Base-by-base conservation (phyloP, 1,140 invertebrate genomes). In the Zaprionus davidi region DNA sequence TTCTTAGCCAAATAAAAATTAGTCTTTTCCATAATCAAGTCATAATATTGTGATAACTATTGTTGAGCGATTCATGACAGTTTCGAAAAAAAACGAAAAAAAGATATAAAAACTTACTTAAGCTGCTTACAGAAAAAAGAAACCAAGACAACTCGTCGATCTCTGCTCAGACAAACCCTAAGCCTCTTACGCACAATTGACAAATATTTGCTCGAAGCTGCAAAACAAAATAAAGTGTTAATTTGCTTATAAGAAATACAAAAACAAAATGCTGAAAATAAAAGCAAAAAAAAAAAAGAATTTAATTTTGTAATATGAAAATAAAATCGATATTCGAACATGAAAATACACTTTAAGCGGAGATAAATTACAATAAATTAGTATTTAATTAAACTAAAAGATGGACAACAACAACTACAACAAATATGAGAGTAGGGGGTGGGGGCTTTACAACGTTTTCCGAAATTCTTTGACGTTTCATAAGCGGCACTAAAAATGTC, bases 11-110 rank as follows among this genome's bases (percentile, higher is more conserved):
- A 67, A 84, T 90, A 85, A 90, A 90, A 90, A 90, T 90, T 85
- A 79, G 85, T 90, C 72, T 90, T 90, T 90, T 72, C 72, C 85
- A 90, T 90, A 90, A 90, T 90, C 85, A 90, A 90, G 85, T 90
- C 85, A 90, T 90, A 90, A 90, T 80, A 90, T 90, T 90, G 79
- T 85, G 85, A 85, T 82, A 81, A 79, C 69, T 77, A 70, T 86
- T 79, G 76, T 79, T 53, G 28, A 55, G 31, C 46, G 34, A 70
- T 62, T 26, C 46, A 63, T 41, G 38, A 34, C 31, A 62, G 53
- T 26, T 38, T 28, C 31, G 3, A 17, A 17, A 55, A 13, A 13
- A 41, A 56, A 56, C 17, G 20, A 38, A 31, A 56, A 22, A 70
- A 57, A 73, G 70, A 67, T 20, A 55, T 22, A 49, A 34, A 41